Evolutionary conservation across 2,797 vertebrate species (phyloP).

Genomic region (Etheostoma perlongum): DNA sequence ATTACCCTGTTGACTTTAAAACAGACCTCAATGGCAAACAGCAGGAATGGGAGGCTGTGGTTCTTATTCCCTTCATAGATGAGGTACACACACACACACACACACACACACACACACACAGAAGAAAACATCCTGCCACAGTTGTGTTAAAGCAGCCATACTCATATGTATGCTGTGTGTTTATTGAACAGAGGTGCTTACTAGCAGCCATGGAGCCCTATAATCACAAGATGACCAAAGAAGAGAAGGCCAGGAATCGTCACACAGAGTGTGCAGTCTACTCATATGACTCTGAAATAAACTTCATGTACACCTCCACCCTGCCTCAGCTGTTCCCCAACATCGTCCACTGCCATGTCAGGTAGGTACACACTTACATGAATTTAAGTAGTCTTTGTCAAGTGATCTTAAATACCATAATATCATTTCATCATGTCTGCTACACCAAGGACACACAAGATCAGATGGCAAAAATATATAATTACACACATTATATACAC

Average conservation of each 20-base stretch:
- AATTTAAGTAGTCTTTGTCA: not conserved
- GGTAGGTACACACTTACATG: conserved; percentile 77
- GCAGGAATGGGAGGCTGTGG: conserved; percentile 99
- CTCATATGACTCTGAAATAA: conserved; percentile 83
- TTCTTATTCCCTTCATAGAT: conserved; percentile 97
- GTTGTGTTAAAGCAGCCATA: not conserved
- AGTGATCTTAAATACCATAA: not conserved
- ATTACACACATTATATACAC: too few relatives aligned
- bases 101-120: not conserved
- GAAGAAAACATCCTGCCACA: not conserved
- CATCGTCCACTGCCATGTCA: conserved; percentile 87
- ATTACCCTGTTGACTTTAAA: conserved; percentile 97
- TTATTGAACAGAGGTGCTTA: conserved; percentile 86
- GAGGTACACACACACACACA: conserved; percentile 84
- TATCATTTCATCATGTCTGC: not conserved
- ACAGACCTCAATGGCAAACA: conserved; percentile 98
- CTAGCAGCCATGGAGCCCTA: conserved; percentile 94
- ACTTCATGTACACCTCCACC: conserved; percentile 86
- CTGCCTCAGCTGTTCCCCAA: conserved; percentile 91
- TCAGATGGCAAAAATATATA: too few relatives aligned
- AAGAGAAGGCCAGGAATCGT: conserved; percentile 91
- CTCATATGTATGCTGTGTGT: conserved; percentile 5
- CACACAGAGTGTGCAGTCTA: conserved; percentile 93
- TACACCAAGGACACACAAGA: not conserved
- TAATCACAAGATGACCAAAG: conserved; percentile 86